phyloP scores from a whole-genome alignment of 2,888 invertebrate species.

The Mamestra brassicae region DNA sequence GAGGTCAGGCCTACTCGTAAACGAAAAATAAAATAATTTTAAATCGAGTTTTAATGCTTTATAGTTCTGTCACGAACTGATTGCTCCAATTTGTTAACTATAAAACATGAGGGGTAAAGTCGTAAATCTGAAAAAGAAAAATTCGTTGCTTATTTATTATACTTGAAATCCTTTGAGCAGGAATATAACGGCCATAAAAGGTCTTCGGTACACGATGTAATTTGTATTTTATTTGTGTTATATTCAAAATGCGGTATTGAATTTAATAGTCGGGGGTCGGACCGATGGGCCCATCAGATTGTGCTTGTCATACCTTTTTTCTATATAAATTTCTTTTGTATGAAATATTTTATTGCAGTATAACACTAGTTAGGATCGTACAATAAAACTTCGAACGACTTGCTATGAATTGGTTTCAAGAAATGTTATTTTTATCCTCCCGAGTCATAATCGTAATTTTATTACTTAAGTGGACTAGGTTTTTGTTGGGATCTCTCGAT shows the following conservation, averaged over 20 bases:
- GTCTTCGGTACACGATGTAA: constrained; percentile 59
- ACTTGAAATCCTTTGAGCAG: constrained; percentile 65
- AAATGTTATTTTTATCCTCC: constrained; percentile 61
- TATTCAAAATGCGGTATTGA: constrained; percentile 70
- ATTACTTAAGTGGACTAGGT: constrained; percentile 54
- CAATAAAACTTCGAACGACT: constrained; percentile 54
- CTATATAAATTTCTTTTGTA: constrained; percentile 66
- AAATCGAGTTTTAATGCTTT: constrained; percentile 78
- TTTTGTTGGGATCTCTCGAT: constrained; percentile 26
- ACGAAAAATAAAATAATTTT: constrained; percentile 70
- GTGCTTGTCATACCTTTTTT: constrained; percentile 55
- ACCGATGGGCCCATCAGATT: constrained; percentile 48
- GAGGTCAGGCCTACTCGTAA: constrained; percentile 57
- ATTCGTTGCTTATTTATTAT: constrained; percentile 73
- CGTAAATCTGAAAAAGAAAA: constrained; percentile 78
- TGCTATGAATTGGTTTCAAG: constrained; percentile 59
- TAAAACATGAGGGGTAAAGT: constrained; percentile 74
- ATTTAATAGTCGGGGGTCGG: constrained; percentile 69
- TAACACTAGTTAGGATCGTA: constrained; percentile 56
- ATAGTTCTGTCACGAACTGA: constrained; percentile 78
- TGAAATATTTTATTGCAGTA: constrained; percentile 65
- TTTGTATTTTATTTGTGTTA: constrained; percentile 72
- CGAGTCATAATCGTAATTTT: constrained; percentile 61
- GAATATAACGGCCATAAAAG: constrained; percentile 77
- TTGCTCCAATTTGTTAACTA: constrained; percentile 86